These are phyloP conservation scores for Aurelia aurita complex sp. Pacific DNA, from an alignment of 30 jellyfish, hydroid and myxozoan genomes.

Conservation along the genomic window DNA sequence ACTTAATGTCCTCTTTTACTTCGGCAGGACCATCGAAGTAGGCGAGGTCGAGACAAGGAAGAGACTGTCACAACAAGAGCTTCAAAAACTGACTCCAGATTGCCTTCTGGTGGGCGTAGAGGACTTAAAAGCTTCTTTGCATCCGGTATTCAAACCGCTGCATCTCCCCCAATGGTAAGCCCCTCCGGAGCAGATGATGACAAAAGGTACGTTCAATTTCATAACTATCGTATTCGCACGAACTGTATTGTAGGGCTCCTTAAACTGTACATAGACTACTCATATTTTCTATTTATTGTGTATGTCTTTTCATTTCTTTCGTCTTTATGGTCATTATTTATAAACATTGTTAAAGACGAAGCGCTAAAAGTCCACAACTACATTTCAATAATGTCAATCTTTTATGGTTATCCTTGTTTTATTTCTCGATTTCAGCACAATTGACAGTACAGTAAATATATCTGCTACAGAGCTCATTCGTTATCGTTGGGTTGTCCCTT, in stretches of 20 bases:
- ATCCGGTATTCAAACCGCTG: slow-evolving; percentile 41
- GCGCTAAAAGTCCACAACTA: no score
- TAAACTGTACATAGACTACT: no score
- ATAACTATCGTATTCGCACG: no score
- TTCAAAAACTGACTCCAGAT: slow-evolving; percentile 49
- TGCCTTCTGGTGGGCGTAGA: slow-evolving; percentile 75
- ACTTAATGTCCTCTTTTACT: neutral
- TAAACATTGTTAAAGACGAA: no score
- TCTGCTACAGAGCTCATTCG: slow-evolving; percentile 53
- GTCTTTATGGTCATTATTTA: no score
- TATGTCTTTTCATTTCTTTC: no score
- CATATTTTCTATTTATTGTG: no score
- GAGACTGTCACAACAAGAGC: slow-evolving; percentile 19
- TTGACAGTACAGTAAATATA: slow-evolving; percentile 28
- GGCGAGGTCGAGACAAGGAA: slow-evolving; percentile 62
- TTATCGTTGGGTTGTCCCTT: slow-evolving; percentile 92
- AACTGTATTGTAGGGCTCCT: no score
- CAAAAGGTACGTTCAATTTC: slow-evolving; percentile 23
- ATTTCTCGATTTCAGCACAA: slow-evolving; percentile 33
- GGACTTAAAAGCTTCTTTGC: slow-evolving; percentile 84
- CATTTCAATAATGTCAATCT: neutral
- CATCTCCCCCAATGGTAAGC: slow-evolving; percentile 81
- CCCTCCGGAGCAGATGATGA: slow-evolving; percentile 71
- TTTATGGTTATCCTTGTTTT: neutral
- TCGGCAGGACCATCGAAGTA: slow-evolving; percentile 52